Evolutionary conservation across 2,888 invertebrate genomes (phyloP), one percentile per base, ranked within the genome.

Genomic region (Idaea straminata): DNA sequence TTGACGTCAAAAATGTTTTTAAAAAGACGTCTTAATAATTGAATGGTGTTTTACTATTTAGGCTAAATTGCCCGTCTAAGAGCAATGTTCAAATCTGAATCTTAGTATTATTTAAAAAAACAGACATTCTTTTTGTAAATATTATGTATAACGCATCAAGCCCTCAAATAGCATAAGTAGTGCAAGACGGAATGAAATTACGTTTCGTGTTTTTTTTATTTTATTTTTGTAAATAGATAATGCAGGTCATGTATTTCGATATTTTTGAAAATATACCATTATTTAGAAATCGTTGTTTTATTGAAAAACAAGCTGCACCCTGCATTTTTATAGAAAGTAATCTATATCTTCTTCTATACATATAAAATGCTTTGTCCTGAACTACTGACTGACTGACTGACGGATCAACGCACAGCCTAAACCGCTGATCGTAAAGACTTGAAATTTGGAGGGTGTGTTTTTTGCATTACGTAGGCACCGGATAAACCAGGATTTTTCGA

Each of bases 201-300:
- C 80, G 83, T 86, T 84, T 85, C 80, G 84, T 86, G 86, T 76
- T 83, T 79, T 86, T 87, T 88, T 85, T 75, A 74, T 70, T 74
- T 80, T 82, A 82, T 75, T 88, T 88, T 88, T 92, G 92, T 92
- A 91, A 87, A 92, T 91, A 92, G 81, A 90, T 89, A 89, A 87
- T 86, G 88, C 92, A 89, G 89, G 91, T 89, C 89, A 87, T 91
- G 91, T 91, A 91, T 89, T 87, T 91, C 87, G 81, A 92, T 92
- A 92, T 92, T 92, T 92, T 92, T 92, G 89, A 91, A 91, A 92
- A 92, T 92, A 92, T 91, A 92, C 92, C 91, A 89, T 82, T 91
- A 92, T 91, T 91, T 92, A 92, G 92, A 91, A 84, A 64, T 62
- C 25, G 62, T 73, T 67, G 66, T 80, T 75, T 84, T 73, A 76